These are phyloP conservation scores for Stercorarius parasiticus DNA, from an alignment of 2,113 vertebrate genomes.

Conservation along the genomic window DNA sequence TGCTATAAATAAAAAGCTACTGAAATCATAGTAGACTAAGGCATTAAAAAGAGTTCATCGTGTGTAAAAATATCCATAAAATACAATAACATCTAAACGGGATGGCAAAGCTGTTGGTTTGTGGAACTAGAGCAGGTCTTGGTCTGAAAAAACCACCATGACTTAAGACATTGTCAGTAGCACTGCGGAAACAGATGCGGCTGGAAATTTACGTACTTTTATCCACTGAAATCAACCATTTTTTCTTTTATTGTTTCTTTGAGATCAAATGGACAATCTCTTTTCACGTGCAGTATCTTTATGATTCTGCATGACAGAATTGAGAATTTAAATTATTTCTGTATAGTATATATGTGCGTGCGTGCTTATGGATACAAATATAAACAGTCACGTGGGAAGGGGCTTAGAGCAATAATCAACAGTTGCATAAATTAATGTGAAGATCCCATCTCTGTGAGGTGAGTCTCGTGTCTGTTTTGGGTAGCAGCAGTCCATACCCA, in stretches of 20 bases:
- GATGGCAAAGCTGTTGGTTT: background rate
- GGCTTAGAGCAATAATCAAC: fast-evolving
- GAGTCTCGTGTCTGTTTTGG: background rate
- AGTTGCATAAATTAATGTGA: background rate
- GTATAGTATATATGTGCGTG: fast-evolving
- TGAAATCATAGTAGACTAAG: background rate
- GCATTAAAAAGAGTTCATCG: background rate
- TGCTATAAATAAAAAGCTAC: background rate
- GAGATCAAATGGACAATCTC: background rate
- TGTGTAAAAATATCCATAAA: background rate
- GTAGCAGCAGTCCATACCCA: background rate
- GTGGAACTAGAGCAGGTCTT: background rate
- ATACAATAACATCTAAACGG: background rate
- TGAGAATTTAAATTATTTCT: background rate
- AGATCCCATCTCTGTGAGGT: background rate
- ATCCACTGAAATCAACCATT: background rate
- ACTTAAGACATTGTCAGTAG: background rate
- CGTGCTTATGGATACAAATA: fast-evolving
- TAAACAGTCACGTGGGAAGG: fast-evolving
- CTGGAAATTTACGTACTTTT: background rate
- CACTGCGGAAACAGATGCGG: background rate
- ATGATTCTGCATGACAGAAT: background rate
- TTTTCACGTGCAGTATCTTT: background rate
- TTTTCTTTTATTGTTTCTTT: background rate
- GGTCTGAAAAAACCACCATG: background rate